phyloP scores from a whole-genome alignment of 2,113 vertebrate species.

The Felis chaus region DNA sequence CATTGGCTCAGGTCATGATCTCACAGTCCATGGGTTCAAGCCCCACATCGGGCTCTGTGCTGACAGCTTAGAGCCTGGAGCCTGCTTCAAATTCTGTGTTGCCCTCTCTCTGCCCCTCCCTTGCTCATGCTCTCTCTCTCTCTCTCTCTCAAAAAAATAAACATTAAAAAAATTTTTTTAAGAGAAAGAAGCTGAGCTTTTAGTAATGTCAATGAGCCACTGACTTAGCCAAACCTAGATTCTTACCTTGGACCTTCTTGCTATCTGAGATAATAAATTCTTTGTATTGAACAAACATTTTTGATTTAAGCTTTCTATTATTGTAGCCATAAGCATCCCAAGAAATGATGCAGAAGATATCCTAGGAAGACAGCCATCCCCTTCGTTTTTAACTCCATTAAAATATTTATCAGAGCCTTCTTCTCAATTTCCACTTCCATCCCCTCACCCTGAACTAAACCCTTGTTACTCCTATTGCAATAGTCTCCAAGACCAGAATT shows the following conservation, averaged over 20 bases:
- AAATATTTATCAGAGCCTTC: neutral
- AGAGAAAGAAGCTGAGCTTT: neutral
- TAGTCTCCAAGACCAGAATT: neutral
- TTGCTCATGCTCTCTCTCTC: no score
- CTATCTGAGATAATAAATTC: conserved; percentile 24
- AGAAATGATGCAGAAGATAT: conserved; percentile 29
- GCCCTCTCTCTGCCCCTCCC: no score
- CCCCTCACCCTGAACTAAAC: neutral
- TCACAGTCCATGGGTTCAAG: no score
- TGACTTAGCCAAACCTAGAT: neutral
- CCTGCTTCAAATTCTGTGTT: no score
- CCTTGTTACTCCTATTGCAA: neutral
- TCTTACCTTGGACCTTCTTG: neutral
- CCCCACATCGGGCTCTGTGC: no score
- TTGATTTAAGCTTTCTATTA: neutral
- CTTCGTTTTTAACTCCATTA: neutral
- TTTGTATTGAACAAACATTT: neutral
- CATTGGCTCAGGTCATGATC: no score
- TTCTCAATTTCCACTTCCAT: neutral
- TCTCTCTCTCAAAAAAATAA: no score
- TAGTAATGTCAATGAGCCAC: neutral
- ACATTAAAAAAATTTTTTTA: no score
- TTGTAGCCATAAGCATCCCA: neutral
- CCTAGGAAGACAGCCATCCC: no score
- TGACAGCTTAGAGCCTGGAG: no score